phyloP scores from a whole-genome alignment of 2,113 vertebrate species.

The Percopsis transmontana region DNA sequence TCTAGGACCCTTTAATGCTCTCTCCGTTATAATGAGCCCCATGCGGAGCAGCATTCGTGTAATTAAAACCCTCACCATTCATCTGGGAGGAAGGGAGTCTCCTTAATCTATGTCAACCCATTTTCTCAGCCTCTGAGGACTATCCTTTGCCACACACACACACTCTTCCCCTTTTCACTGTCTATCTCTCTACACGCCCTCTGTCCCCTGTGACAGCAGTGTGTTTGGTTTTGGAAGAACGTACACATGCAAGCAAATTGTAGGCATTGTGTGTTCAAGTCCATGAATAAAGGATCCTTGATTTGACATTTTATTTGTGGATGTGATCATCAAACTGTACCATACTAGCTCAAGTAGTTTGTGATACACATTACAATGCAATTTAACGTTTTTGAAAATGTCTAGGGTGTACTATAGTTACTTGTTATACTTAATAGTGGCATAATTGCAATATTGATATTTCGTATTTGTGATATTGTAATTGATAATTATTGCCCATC shows the following conservation, averaged over 20 bases:
- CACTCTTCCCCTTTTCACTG: constrained; percentile 28
- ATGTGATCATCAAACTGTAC: too few species aligned
- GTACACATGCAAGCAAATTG: not conserved
- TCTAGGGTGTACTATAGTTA: too few species aligned
- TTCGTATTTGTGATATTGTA: too few species aligned
- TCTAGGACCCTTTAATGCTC: constrained; percentile 6
- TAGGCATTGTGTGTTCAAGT: not conserved
- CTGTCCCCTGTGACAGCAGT: constrained; percentile 24
- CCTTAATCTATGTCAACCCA: constrained; percentile 71
- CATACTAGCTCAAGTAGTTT: too few species aligned
- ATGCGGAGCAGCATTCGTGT: constrained; percentile 52
- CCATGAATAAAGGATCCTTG: too few species aligned
- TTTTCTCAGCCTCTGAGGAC: constrained; percentile 60
- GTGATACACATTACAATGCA: too few species aligned
- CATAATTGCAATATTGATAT: too few species aligned
- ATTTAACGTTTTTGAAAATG: too few species aligned
- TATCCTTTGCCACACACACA: not conserved
- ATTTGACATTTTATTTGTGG: too few species aligned
- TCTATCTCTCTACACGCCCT: constrained; percentile 22
- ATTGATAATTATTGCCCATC: too few species aligned
- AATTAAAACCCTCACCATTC: constrained; percentile 75
- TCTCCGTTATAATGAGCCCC: constrained; percentile 55
- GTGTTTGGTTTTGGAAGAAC: too few species aligned
- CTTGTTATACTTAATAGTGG: too few species aligned
- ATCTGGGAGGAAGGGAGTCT: constrained; percentile 74